These are phyloP conservation scores for Columba janthina DNA, from an alignment of 2,113 vertebrate species.

Conservation along the genomic window DNA sequence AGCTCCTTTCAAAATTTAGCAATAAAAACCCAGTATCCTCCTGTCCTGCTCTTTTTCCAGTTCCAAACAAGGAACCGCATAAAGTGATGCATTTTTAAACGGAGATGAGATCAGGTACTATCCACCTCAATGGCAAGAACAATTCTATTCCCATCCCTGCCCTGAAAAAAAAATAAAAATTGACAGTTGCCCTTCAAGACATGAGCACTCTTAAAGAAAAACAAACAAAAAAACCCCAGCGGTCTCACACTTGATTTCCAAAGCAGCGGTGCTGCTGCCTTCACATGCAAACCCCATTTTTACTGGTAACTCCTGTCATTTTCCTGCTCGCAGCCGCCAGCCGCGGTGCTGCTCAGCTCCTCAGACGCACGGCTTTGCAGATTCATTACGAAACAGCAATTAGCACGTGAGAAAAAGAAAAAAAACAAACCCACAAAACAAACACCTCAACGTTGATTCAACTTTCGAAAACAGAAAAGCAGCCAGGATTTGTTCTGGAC, in stretches of 20 bases:
- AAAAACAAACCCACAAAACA: not conserved
- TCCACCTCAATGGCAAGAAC: not conserved
- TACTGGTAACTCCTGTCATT: not conserved
- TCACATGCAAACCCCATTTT: not conserved
- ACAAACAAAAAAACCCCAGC: not conserved
- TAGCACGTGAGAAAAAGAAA: not conserved
- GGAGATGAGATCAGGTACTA: not conserved
- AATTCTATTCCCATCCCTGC: not conserved
- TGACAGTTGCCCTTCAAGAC: not conserved
- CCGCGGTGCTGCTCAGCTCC: not conserved
- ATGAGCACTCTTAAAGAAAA: not conserved
- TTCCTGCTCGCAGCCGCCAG: not conserved
- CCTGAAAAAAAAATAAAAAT: accelerated
- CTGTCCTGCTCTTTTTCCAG: not conserved
- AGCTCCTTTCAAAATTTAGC: not conserved
- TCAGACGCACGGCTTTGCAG: not conserved
- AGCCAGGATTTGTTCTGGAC: not conserved
- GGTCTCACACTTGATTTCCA: not conserved
- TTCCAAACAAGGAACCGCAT: not conserved
- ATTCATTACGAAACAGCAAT: conserved; percentile 6
- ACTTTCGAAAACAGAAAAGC: not conserved
- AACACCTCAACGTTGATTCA: not conserved
- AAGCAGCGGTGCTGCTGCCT: not conserved
- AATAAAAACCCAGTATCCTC: not conserved
- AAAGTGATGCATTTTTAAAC: not conserved